phyloP scores from a whole-genome alignment of 1,140 invertebrate genomes.

The Drusus annulatus region DNA sequence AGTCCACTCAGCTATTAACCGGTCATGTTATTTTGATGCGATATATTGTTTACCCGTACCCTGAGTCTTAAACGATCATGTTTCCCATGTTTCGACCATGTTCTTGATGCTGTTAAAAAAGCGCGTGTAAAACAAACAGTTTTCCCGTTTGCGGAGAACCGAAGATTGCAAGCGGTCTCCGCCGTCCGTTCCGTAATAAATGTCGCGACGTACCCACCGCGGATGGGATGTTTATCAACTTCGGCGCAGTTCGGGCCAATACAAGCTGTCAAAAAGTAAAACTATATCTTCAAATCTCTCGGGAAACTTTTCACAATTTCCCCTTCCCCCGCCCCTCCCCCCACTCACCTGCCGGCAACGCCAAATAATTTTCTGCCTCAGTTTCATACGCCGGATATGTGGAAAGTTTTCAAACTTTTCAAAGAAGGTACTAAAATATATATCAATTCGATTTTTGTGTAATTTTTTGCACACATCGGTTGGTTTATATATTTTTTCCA shows the following conservation, averaged over 20 bases:
- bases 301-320: constrained; percentile 28
- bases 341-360: not conserved
- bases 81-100: too few relatives aligned
- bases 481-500: too few relatives aligned
- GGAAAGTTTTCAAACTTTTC: not conserved
- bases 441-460: not conserved
- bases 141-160: too few relatives aligned
- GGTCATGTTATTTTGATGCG: too few relatives aligned
- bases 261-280: constrained; percentile 42
- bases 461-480: too few relatives aligned
- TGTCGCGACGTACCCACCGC: not conserved
- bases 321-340: not conserved
- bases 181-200: constrained; percentile 18
- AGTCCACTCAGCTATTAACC: too few relatives aligned
- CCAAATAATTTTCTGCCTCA: constrained; percentile 22
- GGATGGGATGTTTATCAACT: constrained; percentile 20
- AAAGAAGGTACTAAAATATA: not conserved
- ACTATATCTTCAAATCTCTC: constrained; percentile 42
- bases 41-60: too few relatives aligned
- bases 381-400: constrained; percentile 20
- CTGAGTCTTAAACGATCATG: too few relatives aligned
- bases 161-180: not conserved
- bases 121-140: too few relatives aligned
- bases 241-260: constrained; percentile 24
- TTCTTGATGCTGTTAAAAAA: too few relatives aligned